phyloP scores from a whole-genome alignment of 1,140 invertebrate genomes.

The Apis cerana region DNA sequence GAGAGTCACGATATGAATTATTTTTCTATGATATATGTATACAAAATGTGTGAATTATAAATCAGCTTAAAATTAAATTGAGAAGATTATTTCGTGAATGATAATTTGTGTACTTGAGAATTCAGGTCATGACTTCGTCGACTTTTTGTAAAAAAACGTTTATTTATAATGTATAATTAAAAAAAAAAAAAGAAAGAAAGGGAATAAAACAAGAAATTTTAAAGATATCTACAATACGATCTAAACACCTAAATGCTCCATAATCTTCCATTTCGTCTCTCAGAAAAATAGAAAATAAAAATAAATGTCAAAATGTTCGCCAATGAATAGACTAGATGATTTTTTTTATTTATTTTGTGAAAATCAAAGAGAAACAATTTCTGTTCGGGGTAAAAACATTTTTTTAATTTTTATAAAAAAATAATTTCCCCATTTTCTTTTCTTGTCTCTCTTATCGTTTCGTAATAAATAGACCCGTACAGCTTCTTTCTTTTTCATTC shows the following conservation, averaged over 20 bases:
- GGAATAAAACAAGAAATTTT: neutral
- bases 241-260: constrained; percentile 44
- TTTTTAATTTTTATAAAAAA: constrained; percentile 16
- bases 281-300: neutral
- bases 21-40: constrained; percentile 27
- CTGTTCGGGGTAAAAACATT: neutral
- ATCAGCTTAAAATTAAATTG: neutral
- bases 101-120: neutral
- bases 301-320: constrained; percentile 11
- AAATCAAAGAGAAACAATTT: neutral
- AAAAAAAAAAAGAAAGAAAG: constrained; percentile 49
- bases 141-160: constrained; percentile 64
- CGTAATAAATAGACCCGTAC: neutral
- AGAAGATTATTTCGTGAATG: neutral
- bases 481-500: neutral
- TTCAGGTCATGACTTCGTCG: neutral
- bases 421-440: neutral
- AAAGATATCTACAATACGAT: constrained; percentile 53
- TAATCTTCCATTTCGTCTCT: constrained; percentile 7
- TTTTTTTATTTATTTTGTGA: constrained; percentile 2
- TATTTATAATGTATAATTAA: constrained; percentile 70
- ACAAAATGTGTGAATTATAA: neutral
- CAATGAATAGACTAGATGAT: constrained; percentile 43
- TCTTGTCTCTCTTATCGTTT: neutral
- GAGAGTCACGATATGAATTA: neutral